These are phyloP conservation scores for Cheilosia pagana DNA, from an alignment of 2,888 invertebrate genomes.

Conservation along the genomic window DNA sequence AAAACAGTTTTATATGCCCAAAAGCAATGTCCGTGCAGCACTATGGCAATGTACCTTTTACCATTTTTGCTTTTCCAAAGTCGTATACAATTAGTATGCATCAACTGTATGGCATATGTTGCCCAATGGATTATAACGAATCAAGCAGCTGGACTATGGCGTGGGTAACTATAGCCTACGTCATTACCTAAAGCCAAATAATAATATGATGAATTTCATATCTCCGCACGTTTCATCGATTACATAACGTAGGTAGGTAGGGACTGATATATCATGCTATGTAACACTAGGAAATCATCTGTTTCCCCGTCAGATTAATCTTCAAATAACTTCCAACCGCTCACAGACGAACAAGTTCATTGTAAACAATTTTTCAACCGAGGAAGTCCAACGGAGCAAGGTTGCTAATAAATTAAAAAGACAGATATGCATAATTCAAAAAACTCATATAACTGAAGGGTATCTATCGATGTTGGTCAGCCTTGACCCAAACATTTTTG, in stretches of 20 bases:
- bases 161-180: background rate
- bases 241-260: constrained; percentile 1
- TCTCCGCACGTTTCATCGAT: background rate
- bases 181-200: background rate
- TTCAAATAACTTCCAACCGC: background rate
- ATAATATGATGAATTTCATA: constrained; percentile 14
- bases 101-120: background rate
- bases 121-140: constrained; percentile 11
- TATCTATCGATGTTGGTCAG: constrained; percentile 43
- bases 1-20: background rate
- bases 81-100: constrained; percentile 14
- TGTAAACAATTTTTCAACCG: background rate
- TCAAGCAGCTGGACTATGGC: background rate
- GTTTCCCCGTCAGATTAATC: background rate
- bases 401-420: constrained; percentile 50
- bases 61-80: background rate
- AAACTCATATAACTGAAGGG: constrained; percentile 40
- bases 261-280: background rate
- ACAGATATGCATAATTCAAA: constrained; percentile 31
- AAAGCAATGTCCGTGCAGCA: background rate
- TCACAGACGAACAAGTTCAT: background rate
- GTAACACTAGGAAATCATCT: constrained; percentile 16
- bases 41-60: background rate
- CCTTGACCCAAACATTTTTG: constrained; percentile 65
- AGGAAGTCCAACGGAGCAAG: constrained; percentile 53